Conservation (phyloP, 2,797 vertebrate species). For the Megalops cyprinoides region DNA sequence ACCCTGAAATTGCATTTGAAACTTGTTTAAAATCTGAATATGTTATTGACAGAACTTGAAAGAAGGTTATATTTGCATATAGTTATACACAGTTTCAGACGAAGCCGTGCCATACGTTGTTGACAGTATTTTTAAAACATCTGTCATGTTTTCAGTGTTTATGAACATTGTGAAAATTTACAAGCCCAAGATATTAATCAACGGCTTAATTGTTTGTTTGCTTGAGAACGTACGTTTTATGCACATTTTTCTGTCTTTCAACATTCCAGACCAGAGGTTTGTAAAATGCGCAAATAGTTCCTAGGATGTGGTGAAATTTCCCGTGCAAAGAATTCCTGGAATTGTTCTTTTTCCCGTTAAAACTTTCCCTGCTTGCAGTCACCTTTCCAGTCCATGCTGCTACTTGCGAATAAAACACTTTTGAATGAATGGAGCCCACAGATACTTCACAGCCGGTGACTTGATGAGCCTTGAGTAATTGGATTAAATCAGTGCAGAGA, state of each 20-base stretch:
- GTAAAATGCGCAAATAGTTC: no score
- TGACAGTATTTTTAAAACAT: no score
- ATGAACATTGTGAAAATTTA: background rate
- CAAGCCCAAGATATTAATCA: background rate
- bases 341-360: background rate
- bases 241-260: background rate
- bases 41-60: background rate
- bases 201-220: background rate
- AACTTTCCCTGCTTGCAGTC: background rate
- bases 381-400: conserved; percentile 40
- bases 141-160: no score
- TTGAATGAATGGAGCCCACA: conserved; percentile 39
- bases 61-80: background rate
- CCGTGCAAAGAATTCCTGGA: background rate
- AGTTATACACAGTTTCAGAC: background rate
- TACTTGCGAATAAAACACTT: conserved; percentile 46
- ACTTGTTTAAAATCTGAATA: background rate
- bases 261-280: no score
- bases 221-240: background rate
- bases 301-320: no score
- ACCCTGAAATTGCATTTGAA: background rate
- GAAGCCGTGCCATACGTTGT: background rate
- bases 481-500: conserved; percentile 53
- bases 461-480: conserved; percentile 60
- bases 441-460: conserved; percentile 47